Evolutionary conservation across 2,797 vertebrate genomes (phyloP), one percentile per base, ranked within the genome.

Genomic region (Acrossocheilus wenchowensis): DNA sequence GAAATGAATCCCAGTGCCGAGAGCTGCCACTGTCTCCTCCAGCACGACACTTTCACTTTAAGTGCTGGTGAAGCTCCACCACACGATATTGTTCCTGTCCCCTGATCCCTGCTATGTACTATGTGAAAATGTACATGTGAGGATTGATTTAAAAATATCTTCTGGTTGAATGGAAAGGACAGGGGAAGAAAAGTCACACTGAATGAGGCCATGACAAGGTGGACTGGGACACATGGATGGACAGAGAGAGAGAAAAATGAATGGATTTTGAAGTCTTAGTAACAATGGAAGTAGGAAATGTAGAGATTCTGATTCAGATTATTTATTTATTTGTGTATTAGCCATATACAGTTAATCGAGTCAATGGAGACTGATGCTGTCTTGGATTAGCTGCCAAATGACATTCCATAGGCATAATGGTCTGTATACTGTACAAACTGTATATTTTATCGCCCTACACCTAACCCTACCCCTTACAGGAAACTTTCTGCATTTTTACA

Each of bases 111-210:
- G 71, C 43, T 36, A 34, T 54, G 80, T 19, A 74, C 19, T 50
- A 52, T 79, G 80, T 34, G 45, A 81, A 74, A 60, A 83, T 71
- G 74, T 74, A 45, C 41, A 81, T 62, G 26, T 14, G 68, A 60
- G 30, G 54, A 80, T 64, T 73, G 84, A 86, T 80, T 81, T 81
- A 48, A 74, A 50, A 60, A 73, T 64, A 48, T 74, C 68, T 86
- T 86, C 82, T 45, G 54, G 75, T 69, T 85, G 60, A 83, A 71
- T 45, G 83, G 39, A 80, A 52, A 78, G 45, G 39, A 82, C 50
- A 64, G 50, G 7, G 14, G 23, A 71, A 48, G 50, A 36, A 60
- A 73, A 72, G 85, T 41, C 26, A 77, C 21, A 19, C 43, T 72
- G 71, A 36, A 86, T 64, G 52, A 74, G 39, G 52, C 34, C 45